Base-by-base conservation (phyloP, 2,797 vertebrate genomes). In the Megaceryle alcyon region DNA sequence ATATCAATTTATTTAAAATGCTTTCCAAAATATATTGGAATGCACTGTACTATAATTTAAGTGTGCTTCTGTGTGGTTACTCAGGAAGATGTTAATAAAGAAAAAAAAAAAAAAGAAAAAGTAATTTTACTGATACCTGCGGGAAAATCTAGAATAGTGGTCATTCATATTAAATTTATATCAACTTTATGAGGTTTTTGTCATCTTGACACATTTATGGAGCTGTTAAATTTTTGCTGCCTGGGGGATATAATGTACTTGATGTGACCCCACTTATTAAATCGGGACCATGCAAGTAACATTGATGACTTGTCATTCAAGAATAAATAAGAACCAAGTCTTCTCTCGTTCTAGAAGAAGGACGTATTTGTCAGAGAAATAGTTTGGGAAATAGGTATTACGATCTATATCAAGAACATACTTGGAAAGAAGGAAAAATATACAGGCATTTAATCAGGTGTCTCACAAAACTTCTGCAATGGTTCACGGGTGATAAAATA, bases 201-300 rank as follows among this genome's bases (percentile, higher is more conserved):
- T 97, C 96, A 97, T 95, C 86, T 72, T 97, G 95, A 97, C 96
- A 96, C 96, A 92, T 98, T 97, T 98, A 97, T 97, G 93, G 94
- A 95, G 92, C 94, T 93, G 87, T 97, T 97, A 97, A 97, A 91
- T 96, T 98, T 96, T 95, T 96, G 84, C 93, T 95, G 94, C 95
- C 95, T 84, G 41, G 59, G 92, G 96, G 70, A 95, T 97, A 91
- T 86, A 97, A 92, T 87, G 93, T 94, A 96, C 95, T 97, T 97
- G 96, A 96, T 94, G 23, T 97, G 95, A 98, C 96, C 96, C 92
- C 86, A 73, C 82, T 78, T 97, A 90, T 71, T 94, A 96, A 97
- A 90, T 96, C 21, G 66, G 90, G 93, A 92, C 21, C 14, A 91
- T 70, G 83, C 66, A 82, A 93, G 53, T 88, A 93, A 91, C 49